These are phyloP conservation scores for Vanessa tameamea DNA, from an alignment of 1,140 invertebrate species.

Conservation along the genomic window DNA sequence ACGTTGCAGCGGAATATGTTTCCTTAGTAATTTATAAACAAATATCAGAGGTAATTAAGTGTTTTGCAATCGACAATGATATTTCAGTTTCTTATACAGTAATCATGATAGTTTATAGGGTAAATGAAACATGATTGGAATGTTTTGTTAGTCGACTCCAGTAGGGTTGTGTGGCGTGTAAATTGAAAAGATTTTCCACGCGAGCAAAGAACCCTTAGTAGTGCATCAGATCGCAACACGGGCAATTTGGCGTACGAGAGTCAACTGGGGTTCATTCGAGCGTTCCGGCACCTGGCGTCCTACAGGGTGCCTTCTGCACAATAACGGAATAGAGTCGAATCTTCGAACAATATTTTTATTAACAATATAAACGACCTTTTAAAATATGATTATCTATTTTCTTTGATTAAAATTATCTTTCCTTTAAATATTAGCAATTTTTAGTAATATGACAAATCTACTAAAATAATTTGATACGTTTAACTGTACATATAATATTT, in stretches of 20 bases:
- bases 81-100: constrained; percentile 43
- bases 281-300: constrained; percentile 61
- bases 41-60: constrained; percentile 15
- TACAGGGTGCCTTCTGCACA: constrained; percentile 45
- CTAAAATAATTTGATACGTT: neutral
- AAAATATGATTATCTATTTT: too few species aligned
- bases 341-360: too few species aligned
- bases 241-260: constrained; percentile 69
- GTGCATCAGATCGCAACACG: constrained; percentile 63
- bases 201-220: constrained; percentile 60
- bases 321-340: constrained; percentile 39
- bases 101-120: constrained; percentile 15
- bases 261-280: constrained; percentile 56
- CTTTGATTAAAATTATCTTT: too few species aligned
- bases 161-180: constrained; percentile 49
- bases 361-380: too few species aligned
- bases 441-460: too few species aligned
- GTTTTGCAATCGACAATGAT: constrained; percentile 7
- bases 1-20: neutral
- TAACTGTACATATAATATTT: neutral
- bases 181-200: constrained; percentile 63
- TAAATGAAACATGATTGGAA: constrained; percentile 34
- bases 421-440: too few species aligned
- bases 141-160: constrained; percentile 41
- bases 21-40: constrained; percentile 18